Evolutionary conservation across 1,140 invertebrate genomes (phyloP), one percentile per base, ranked within the genome.

Genomic region (Orius insidiosus): DNA sequence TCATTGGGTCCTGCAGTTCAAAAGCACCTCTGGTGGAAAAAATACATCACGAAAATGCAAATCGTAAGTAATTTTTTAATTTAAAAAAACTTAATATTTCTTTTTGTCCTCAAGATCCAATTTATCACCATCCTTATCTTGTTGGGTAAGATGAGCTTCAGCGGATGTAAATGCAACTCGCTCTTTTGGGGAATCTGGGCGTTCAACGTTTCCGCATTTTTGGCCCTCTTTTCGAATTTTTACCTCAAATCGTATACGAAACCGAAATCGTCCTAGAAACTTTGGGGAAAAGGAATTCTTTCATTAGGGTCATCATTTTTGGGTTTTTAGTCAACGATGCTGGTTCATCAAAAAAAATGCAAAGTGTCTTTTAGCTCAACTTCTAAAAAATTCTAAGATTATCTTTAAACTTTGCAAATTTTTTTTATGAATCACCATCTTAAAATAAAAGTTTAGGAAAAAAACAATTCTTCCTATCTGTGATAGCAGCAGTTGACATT

Each of bases 21-120:
- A 53, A 77, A 78, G 54, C 80, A 76, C 51, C 56, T 84, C 2
- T 83, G 79, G 78, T 85, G 80, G 78, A 85, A 85, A 56, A 80
- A 76, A 56, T 80, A 85, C 59, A 71, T 85, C 60, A 85, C 81
- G 0, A 65, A 65, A 55, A 68, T 82, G 36, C 81, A 85, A 60
- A 60, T 85, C 66, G 76, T 76, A 65, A 64, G 60, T 54, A n/a
- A n/a, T n/a, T n/a, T 36, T n/a, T 24, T 7, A 24, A 24, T 24
- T 24, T 24, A 24, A 24, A 24, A 24, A 24, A 24, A 7, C 7
- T 24, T 3, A 40, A 40, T 10, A 6, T 15, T 40, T 40, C 10
- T 40, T 5, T 40, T 15, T 40, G 13, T 18, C 13, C 18, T 40
- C 15, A n/a, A 43, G 41, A 18, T 9, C n/a, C 41, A 43, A 30